These are phyloP conservation scores for Aplidium turbinatum DNA, from an alignment of 23 tunicate species.

Conservation along the genomic window DNA sequence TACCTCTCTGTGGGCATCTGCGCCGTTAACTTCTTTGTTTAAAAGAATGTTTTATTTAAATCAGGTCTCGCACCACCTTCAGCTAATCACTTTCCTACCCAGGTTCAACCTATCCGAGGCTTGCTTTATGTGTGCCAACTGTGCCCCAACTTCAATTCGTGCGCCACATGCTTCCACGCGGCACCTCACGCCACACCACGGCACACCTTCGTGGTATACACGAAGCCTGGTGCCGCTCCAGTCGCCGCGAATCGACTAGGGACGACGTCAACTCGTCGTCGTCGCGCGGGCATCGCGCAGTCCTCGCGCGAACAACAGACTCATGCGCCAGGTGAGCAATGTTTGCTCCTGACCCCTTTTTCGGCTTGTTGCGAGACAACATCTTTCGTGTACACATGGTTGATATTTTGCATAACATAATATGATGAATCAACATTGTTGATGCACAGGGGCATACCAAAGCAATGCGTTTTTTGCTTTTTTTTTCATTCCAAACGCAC, in stretches of 20 bases:
- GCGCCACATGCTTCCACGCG: conserved; percentile 50
- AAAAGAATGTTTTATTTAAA: not conserved
- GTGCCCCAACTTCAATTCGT: conserved; percentile 69
- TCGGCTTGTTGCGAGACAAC: too few species aligned
- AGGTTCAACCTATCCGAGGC: conserved; percentile 56
- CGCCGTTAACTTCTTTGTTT: not conserved
- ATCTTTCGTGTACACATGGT: too few species aligned
- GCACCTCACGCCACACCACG: conserved; percentile 63
- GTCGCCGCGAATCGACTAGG: conserved; percentile 21
- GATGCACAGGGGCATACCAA: too few species aligned
- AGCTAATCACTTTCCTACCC: not conserved
- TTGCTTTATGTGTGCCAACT: conserved; percentile 64
- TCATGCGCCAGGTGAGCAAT: too few species aligned
- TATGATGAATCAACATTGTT: too few species aligned
- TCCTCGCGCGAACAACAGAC: too few species aligned
- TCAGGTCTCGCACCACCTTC: not conserved
- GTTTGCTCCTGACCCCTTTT: too few species aligned
- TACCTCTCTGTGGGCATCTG: not conserved
- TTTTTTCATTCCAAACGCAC: not conserved
- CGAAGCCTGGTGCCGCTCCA: conserved; percentile 37
- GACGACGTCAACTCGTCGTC: too few species aligned
- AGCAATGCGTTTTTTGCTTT: not conserved
- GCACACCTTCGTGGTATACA: conserved; percentile 51
- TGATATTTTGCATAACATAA: too few species aligned
- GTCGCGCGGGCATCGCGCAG: too few species aligned